Evolutionary conservation across 2,113 vertebrate species (phyloP).

Genomic region (Corvus cornix): DNA sequence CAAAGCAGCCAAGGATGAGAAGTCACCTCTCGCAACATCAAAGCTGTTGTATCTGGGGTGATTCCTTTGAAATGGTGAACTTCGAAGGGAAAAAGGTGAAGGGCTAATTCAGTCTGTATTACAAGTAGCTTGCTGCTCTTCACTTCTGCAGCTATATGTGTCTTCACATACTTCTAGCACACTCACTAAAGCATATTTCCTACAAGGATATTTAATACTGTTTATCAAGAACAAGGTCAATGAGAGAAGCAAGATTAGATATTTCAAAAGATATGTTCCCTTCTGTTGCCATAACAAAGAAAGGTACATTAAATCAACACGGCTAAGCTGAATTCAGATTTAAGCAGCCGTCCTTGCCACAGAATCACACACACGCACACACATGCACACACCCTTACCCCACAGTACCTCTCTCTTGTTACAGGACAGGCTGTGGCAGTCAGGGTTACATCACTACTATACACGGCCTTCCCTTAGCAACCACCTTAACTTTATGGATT

Average conservation of each 20-base stretch:
- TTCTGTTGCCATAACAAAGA: constrained; percentile 40
- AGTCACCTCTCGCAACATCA: not conserved
- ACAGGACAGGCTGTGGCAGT: not conserved
- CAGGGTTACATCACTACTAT: not conserved
- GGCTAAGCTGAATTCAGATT: not conserved
- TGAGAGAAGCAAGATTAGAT: not conserved
- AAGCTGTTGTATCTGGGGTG: not conserved
- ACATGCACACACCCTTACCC: not conserved
- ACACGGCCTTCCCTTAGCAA: constrained; percentile 55
- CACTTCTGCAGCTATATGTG: not conserved
- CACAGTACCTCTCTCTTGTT: not conserved
- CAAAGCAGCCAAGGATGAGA: not conserved
- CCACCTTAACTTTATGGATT: not conserved
- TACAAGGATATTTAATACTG: constrained; percentile 38
- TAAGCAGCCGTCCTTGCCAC: not conserved
- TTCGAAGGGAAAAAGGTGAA: not conserved
- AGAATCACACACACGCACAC: not conserved
- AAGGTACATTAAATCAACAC: not conserved
- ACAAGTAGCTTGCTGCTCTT: not conserved
- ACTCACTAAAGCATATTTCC: constrained; percentile 1
- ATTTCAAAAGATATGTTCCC: not conserved
- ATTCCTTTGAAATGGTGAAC: not conserved
- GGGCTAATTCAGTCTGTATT: not conserved
- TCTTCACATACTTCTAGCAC: not conserved
- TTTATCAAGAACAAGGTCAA: constrained; percentile 22